Evolutionary conservation across 2,113 vertebrate species (phyloP).

Genomic region (Athene noctua): DNA sequence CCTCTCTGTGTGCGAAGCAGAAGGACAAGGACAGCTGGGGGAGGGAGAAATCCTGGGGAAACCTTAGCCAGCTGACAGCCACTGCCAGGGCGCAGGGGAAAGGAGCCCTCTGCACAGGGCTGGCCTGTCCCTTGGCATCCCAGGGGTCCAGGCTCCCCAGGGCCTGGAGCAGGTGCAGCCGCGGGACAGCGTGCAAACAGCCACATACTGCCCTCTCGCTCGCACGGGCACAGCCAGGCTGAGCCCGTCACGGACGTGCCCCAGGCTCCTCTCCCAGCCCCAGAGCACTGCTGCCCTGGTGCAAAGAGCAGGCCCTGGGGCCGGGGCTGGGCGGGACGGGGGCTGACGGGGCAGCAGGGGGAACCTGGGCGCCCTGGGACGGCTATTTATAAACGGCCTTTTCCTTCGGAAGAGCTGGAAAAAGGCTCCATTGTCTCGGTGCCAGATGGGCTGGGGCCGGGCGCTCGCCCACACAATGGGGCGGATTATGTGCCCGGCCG

Average conservation of each 20-base stretch:
- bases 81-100: neutral
- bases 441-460: neutral
- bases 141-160: neutral
- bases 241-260: neutral
- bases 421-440: constrained; percentile 67
- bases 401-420: constrained; percentile 48
- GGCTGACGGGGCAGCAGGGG: neutral
- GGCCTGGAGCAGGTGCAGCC: neutral
- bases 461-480: constrained; percentile 48
- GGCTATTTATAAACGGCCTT: constrained; percentile 45
- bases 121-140: neutral
- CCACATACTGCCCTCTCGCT: neutral
- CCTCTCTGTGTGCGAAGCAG: rapidly evolving
- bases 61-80: neutral
- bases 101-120: neutral
- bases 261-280: neutral
- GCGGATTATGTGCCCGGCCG: neutral
- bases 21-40: constrained; percentile 38
- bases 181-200: neutral
- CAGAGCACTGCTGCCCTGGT: rapidly evolving
- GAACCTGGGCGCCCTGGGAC: neutral
- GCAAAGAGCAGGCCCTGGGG: neutral
- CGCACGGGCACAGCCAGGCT: rapidly evolving
- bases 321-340: neutral
- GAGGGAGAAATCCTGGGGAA: neutral